Base-by-base conservation (phyloP, 2,797 vertebrate species). In the Ambastaia sidthimunki region DNA sequence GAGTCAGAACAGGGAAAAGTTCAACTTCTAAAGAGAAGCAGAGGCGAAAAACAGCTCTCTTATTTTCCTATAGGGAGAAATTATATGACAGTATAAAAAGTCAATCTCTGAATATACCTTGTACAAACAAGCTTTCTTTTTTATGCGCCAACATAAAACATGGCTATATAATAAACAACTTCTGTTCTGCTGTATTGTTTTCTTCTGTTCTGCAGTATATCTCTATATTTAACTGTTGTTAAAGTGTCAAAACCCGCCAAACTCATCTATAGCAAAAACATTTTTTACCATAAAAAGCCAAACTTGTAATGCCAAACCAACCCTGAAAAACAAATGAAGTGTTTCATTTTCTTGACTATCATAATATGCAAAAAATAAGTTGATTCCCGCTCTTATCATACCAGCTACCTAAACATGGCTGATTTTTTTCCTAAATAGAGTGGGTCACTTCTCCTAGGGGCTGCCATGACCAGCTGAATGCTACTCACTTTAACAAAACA, bases 1-100 rank as follows among this genome's bases (percentile, higher is more conserved):
- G 55, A 74, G 74, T 81, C 44, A 60, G 57, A 77, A 62, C 21
- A 41, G 54, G 44, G 23, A 69, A 80, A 41, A 37, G 52, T 59
- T 52, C 11, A 11, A 55, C 19, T 34, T 57, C 63, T 76, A 34
- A 7, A 44, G 7, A 2, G 23, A 62, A 71, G 21, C 37, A 34
- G 47, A 82, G 67, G 41, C 48, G 31, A 71, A 50, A 60, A n/a
- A n/a, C n/a, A n/a, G n/a, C n/a, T n/a, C 44, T 60, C 3, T 3
- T 18, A 18, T 9, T 37, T 47, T 25, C 7, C 18, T 18, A 34
- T 18, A 50, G 13, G 23, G 1, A 69, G 31, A 70, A 31, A 23
- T 19, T 19, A 68, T 15, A 19, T 21, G 4, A 31, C 25, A 11
- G 3, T 31, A 16, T 55, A 21, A 11, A 63, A 65, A 23, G 44